Evolutionary conservation across 1,140 invertebrate genomes (phyloP).

Genomic region (Trachymyrmex cornetzi): DNA sequence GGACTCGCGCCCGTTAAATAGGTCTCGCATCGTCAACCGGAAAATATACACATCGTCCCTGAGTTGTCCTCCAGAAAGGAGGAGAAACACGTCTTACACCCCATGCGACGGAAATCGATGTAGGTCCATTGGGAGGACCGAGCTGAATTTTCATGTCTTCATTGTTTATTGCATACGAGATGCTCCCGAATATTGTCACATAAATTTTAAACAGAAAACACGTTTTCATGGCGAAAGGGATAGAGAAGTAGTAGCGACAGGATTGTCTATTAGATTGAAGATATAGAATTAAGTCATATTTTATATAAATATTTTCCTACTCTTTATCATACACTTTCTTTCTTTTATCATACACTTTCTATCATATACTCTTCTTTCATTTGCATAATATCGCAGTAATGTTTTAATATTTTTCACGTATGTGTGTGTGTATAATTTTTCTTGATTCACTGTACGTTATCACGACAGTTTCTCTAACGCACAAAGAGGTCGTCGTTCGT

Average conservation of each 20-base stretch:
- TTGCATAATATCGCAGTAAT: conserved; percentile 28
- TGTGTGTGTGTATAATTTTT: neutral
- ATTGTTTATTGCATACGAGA: conserved; percentile 62
- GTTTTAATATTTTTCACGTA: neutral
- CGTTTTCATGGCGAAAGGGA: neutral
- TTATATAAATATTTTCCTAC: neutral
- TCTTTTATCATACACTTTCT: too few relatives aligned
- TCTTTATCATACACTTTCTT: neutral
- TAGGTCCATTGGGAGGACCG: conserved; percentile 71
- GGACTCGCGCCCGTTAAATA: conserved; percentile 87
- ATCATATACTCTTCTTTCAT: neutral
- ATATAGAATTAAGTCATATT: neutral
- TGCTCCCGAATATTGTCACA: conserved; percentile 4
- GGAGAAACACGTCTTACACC: conserved; percentile 80
- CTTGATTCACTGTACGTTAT: conserved; percentile 29
- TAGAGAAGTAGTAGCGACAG: neutral
- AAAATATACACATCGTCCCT: conserved; percentile 85
- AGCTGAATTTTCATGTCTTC: conserved; percentile 53
- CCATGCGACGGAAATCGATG: conserved; percentile 84
- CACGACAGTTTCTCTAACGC: conserved; percentile 17
- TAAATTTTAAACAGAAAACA: conserved; percentile 33
- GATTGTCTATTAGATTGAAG: neutral
- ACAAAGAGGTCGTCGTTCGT: conserved; percentile 67
- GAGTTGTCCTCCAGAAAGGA: conserved; percentile 73
- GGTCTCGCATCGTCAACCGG: conserved; percentile 87